A percentile compares a stretch with the other conserved stretches of the same genome.
Evolutionary conservation across 2,888 invertebrate genomes (phyloP).

Genomic region (Neoitamus cyanurus): DNA sequence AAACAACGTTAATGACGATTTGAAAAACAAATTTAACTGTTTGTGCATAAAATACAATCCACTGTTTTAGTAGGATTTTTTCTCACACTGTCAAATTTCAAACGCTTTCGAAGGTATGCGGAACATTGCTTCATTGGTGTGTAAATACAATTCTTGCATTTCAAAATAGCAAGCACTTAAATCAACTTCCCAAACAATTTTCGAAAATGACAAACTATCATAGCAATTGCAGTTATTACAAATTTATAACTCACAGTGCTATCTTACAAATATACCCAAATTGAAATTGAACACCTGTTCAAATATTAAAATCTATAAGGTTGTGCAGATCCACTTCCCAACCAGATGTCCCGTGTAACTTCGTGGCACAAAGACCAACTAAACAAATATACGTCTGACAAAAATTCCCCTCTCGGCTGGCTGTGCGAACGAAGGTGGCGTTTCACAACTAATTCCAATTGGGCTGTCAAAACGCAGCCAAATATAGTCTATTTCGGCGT

Average conservation of each 20-base stretch:
- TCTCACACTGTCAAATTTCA: neutral
- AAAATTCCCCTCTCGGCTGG: neutral
- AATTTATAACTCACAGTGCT: neutral
- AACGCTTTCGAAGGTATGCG: neutral
- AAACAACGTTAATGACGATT: no score
- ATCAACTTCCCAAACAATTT: neutral
- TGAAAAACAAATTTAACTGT: no score
- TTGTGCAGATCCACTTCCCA: neutral
- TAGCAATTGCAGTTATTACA: neutral
- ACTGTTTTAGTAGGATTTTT: neutral
- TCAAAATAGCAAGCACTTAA: neutral
- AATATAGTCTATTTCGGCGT: conserved; percentile 6
- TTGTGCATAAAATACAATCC: no score
- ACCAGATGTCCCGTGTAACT: neutral
- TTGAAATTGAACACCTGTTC: neutral
- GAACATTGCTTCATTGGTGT: neutral
- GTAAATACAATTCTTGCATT: neutral
- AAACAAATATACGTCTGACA: neutral
- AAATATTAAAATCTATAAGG: neutral
- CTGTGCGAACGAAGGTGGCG: neutral
- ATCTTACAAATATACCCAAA: neutral
- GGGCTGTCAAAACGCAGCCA: neutral
- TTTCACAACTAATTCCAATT: neutral
- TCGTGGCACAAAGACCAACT: neutral
- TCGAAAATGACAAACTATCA: neutral